Base-by-base conservation (phyloP, 2,888 invertebrate genomes). In the Caradrina kadenii region DNA sequence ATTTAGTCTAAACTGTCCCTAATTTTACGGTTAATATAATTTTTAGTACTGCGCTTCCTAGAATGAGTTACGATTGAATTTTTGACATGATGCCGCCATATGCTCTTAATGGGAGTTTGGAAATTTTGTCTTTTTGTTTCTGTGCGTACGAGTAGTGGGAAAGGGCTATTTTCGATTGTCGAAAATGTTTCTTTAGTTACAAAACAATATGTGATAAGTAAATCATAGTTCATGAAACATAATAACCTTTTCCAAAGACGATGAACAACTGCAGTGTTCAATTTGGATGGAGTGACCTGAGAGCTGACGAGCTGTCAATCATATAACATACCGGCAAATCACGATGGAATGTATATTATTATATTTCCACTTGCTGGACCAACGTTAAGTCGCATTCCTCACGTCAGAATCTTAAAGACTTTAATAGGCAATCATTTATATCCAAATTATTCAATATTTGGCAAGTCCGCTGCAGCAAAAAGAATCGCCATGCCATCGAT, bases 11-110 rank as follows among this genome's bases (percentile, higher is more conserved):
- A 1, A 35, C 45, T 22, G 19, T 19, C 70, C 74, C 22, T 65
- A 45, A 59, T 26, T 75, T 76, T 76, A 77, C 68, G 82, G 69
- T 67, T 77, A 67, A 82, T 80, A 82, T 82, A 82, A 73, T 69
- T 82, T 80, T 83, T 75, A 83, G 49, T 83, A 75, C 72, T 63
- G 11, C 21, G 69, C 65, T 83, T 83, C 84, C 73, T 80, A 77
- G 84, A 83, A 82, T 76, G 81, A 80, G 64, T 74, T 73, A 81
- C 42, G 76, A 74, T 72, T 77, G 63, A 84, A 82, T 84, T 80
- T 83, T 69, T 63, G 71, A 73, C 82, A 84, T 77, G 75, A 70
- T 73, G 84, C 67, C 61, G 52, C 83, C 83, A 83, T 76, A 54
- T 83, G 83, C 60, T 19, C n/a, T 63, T 84, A 73, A 82, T 84